Percentiles rank a stretch among this genome's conserved stretches.
These are phyloP conservation scores for Euwallacea fornicatus DNA, from an alignment of 1,140 invertebrate species.

Conservation along the genomic window DNA sequence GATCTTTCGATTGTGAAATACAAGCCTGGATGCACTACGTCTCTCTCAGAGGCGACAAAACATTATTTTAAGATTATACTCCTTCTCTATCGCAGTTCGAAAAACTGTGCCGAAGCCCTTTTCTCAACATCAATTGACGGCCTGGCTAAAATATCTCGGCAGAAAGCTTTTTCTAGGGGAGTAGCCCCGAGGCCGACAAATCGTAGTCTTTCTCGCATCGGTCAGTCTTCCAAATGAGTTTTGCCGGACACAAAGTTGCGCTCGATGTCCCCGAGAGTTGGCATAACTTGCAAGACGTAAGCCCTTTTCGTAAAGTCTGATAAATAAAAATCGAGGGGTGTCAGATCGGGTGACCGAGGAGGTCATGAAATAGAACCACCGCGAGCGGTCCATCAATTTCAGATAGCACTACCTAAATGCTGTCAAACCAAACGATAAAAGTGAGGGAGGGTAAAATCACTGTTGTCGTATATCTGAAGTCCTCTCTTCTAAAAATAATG, in stretches of 20 bases:
- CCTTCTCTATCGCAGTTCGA: not conserved
- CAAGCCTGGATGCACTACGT: slow-evolving; percentile 98
- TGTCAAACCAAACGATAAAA: slow-evolving; percentile 99
- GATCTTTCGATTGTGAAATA: slow-evolving; percentile 99
- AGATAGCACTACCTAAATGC: slow-evolving; percentile 60
- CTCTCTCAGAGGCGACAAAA: slow-evolving; percentile 92
- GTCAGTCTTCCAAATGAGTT: slow-evolving; percentile 93
- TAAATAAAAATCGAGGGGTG: no score
- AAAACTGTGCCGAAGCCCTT: slow-evolving; percentile 74
- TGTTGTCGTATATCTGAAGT: not conserved
- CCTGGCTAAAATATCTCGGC: slow-evolving; percentile 90
- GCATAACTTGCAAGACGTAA: no score
- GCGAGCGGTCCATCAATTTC: no score
- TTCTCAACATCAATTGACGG: slow-evolving; percentile 76
- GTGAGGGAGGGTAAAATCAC: slow-evolving; percentile 71
- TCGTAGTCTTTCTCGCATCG: slow-evolving; percentile 97
- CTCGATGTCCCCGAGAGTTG: no score
- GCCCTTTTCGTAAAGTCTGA: no score
- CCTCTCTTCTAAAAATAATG: not conserved
- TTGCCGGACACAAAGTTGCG: no score
- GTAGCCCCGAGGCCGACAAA: slow-evolving; percentile 97
- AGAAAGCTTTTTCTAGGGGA: slow-evolving; percentile 95
- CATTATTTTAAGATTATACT: not conserved
- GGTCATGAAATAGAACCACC: no score
- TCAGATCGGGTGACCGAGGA: no score